A percentile compares a stretch with the other conserved stretches of the same genome.
Evolutionary conservation across 2,888 invertebrate species (phyloP).

Genomic region (Polia nebulosa): DNA sequence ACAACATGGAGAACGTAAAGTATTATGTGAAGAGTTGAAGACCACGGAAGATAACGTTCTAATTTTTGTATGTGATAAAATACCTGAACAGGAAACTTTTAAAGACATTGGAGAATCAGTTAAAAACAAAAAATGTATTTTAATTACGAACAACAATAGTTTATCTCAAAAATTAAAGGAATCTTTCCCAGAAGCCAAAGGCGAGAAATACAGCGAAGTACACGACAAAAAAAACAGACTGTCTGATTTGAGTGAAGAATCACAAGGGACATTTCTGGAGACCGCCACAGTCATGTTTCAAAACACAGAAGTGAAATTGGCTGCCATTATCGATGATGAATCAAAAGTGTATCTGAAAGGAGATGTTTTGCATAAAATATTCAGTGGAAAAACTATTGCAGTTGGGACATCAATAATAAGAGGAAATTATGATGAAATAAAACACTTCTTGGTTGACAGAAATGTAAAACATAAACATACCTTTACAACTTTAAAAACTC

Average conservation of each 20-base stretch:
- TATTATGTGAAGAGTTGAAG: not conserved
- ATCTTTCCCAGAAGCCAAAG: not conserved
- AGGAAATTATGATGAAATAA: too few relatives aligned
- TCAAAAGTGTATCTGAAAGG: too few relatives aligned
- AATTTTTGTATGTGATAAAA: slow-evolving; percentile 10
- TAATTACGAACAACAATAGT: not conserved
- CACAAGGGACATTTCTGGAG: too few relatives aligned
- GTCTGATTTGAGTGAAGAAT: too few relatives aligned
- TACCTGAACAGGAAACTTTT: not conserved
- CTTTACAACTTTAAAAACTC: not conserved
- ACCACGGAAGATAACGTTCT: not conserved
- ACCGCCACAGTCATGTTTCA: too few relatives aligned
- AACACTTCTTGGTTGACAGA: too few relatives aligned
- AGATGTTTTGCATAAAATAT: too few relatives aligned
- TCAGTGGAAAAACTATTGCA: too few relatives aligned
- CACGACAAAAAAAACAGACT: too few relatives aligned
- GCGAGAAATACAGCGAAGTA: not conserved
- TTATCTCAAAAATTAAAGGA: not conserved
- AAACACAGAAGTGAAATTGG: too few relatives aligned
- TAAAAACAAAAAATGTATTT: not conserved
- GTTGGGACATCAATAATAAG: too few relatives aligned
- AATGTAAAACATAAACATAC: not conserved
- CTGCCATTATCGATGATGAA: too few relatives aligned
- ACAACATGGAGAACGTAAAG: not conserved
- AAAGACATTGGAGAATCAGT: slow-evolving; percentile 1